Conservation (phyloP, 2,888 invertebrate genomes). For the Ormyrus pomaceus region DNA sequence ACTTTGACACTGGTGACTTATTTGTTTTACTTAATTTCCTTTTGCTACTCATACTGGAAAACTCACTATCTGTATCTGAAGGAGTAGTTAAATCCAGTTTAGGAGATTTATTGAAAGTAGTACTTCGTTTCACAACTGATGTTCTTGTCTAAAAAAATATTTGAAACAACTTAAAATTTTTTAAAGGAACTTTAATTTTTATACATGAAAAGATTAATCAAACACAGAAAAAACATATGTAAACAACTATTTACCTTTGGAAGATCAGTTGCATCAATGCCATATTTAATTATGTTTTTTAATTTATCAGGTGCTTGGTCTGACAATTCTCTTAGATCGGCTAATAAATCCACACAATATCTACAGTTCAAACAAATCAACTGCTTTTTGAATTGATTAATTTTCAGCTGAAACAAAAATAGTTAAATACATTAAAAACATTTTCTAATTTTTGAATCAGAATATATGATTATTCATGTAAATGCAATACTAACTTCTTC, state of each 20-base stretch:
- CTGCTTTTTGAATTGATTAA: conserved; percentile 39
- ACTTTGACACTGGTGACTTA: not conserved
- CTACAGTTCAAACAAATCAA: conserved; percentile 69
- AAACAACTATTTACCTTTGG: conserved; percentile 64
- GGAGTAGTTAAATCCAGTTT: conserved; percentile 56
- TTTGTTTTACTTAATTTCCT: conserved; percentile 50
- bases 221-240: not conserved
- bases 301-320: conserved; percentile 59
- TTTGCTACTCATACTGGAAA: conserved; percentile 45
- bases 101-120: conserved; percentile 59
- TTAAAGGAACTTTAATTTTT: conserved; percentile 9
- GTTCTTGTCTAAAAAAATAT: conserved; percentile 67
- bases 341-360: conserved; percentile 69
- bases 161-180: conserved; percentile 10
- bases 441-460: not conserved
- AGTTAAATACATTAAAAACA: not conserved
- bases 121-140: conserved; percentile 66
- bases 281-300: conserved; percentile 57
- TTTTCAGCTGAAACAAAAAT: conserved; percentile 49
- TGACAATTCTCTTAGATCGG: conserved; percentile 66
- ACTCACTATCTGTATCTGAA: conserved; percentile 63
- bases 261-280: conserved; percentile 58
- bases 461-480: not conserved
- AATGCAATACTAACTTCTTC: conserved; percentile 63
- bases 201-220: not conserved